A percentile compares a stretch with the other conserved stretches of the same genome.
phyloP scores from a whole-genome alignment of 2,797 vertebrate genomes.

The Notolepis coatsorum region DNA sequence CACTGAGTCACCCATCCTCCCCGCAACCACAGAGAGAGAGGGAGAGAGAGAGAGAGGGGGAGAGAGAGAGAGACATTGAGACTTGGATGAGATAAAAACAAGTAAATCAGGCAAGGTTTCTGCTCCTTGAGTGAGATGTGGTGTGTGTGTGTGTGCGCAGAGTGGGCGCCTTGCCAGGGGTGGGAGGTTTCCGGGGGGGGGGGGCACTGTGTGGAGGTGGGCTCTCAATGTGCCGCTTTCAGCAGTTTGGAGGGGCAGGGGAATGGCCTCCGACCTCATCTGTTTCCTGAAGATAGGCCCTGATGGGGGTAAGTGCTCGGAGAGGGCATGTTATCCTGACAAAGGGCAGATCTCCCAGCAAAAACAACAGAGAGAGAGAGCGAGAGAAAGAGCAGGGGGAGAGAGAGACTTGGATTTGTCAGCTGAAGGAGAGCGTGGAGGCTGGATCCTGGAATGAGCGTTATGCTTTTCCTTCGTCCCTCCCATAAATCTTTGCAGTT shows the following conservation, averaged over 20 bases:
- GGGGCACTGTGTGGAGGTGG: conserved; percentile 86
- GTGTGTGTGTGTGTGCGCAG: conserved; percentile 71
- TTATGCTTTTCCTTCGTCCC: conserved; percentile 81
- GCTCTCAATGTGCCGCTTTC: conserved; percentile 94
- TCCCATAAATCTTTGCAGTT: conserved; percentile 90
- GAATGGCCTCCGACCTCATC: conserved; percentile 96
- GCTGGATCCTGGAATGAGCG: conserved; percentile 78
- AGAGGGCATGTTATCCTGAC: conserved; percentile 86
- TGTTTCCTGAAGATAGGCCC: conserved; percentile 99
- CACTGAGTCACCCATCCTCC: conserved; percentile 81
- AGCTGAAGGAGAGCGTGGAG: conserved; percentile 71
- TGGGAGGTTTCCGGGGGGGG: conserved; percentile 94
- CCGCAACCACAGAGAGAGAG: conserved; percentile 65
- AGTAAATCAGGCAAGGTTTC: conserved; percentile 71
- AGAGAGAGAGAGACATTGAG: conserved; percentile 45
- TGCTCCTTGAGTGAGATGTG: conserved; percentile 81
- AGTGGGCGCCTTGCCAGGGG: conserved; percentile 90
- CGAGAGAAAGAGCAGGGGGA: conserved; percentile 34
- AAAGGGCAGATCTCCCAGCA: conserved; percentile 79
- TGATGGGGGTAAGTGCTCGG: conserved; percentile 85
- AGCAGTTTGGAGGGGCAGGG: conserved; percentile 95
- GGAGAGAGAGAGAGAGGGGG: conserved; percentile 6
- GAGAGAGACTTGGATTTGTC: conserved; percentile 74
- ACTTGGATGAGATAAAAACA: conserved; percentile 67
- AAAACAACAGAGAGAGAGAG: conserved; percentile 68